Base-by-base conservation (phyloP, 1,140 invertebrate genomes). In the Aphidius ervi region DNA sequence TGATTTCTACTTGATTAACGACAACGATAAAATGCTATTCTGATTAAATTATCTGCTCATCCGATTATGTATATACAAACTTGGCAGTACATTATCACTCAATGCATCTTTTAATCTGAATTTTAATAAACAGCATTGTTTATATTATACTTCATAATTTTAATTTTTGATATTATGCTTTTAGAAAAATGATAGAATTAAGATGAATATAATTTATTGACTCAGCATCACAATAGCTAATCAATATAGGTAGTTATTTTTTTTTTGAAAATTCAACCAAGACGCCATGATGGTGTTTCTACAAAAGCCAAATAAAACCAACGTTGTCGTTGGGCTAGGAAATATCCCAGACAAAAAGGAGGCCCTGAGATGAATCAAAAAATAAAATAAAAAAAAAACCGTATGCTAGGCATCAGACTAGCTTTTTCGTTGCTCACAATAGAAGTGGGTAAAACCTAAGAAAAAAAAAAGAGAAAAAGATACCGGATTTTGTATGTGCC, bases 351-450 rank as follows among this genome's bases (percentile, higher is more conserved):
- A 67, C 59, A 42, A 42, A 10, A 39, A 6, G 48, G 16, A 43
- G 48, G 47, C 2, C 4, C 23, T 31, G 23, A 31, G 23, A 31
- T 31, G 23, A 31, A 31, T 31, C 23, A 45, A 9, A 48, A 9
- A n/a, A 46, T 20, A 40, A 39, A 62, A 62, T 42, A 40, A 31
- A 49, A 59, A 66, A 62, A 52, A 52, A 39, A 54, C 49, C 68
- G 67, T 70, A 69, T 65, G 70, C 69, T 74, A 69, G 65, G 59
- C 66, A 67, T 69, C 70, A 67, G 48, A n/a, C 46, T 67, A 61
- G 55, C 61, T 58, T 64, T 66, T 63, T 62, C 58, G 59, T 66
- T 45, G 37, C 48, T 53, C 65, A 46, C 63, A 67, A 58, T 45
- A 63, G 54, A 39, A 62, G 31, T 47, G 23, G 23, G 4, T 31